Conservation (phyloP, 35 echinoderm and acorn worm species). For the Heliocidaris erythrogramma region DNA sequence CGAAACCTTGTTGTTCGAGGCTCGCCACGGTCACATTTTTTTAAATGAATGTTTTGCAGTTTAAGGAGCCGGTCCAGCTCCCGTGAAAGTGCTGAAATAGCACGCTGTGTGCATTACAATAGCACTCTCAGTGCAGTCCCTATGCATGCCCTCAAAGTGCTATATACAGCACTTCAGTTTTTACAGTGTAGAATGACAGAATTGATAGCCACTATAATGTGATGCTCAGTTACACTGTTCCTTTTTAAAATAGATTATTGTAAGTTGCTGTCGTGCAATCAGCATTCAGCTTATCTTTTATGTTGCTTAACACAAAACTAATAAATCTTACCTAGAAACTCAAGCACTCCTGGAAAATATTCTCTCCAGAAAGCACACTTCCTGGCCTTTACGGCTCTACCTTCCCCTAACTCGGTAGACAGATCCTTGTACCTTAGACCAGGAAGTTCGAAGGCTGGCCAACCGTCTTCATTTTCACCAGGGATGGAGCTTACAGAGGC, state of each 20-base stretch:
- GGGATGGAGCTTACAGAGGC: neutral
- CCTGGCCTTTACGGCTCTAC: conserved; percentile 56
- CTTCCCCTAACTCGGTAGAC: conserved; percentile 6
- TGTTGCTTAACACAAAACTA: neutral
- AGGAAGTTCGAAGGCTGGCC: conserved; percentile 58
- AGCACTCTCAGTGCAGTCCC: too few relatives aligned
- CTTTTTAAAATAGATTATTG: neutral
- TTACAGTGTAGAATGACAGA: too few relatives aligned
- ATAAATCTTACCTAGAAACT: conserved; percentile 29
- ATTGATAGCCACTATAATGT: neutral
- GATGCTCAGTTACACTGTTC: neutral
- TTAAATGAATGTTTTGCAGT: too few relatives aligned
- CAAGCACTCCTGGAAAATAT: neutral
- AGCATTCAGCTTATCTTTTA: neutral
- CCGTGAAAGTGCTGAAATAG: too few relatives aligned
- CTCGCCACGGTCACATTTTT: too few relatives aligned
- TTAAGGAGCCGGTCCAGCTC: too few relatives aligned
- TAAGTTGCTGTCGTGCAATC: too few relatives aligned
- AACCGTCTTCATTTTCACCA: conserved; percentile 3
- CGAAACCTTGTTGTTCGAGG: too few relatives aligned
- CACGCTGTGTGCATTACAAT: too few relatives aligned
- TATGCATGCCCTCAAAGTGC: too few relatives aligned
- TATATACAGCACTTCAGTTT: too few relatives aligned
- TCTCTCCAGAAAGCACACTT: conserved; percentile 64
- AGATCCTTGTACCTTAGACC: conserved; percentile 56